phyloP scores from a whole-genome alignment of 2,797 vertebrate species.

The Aselliscus stoliczkanus region DNA sequence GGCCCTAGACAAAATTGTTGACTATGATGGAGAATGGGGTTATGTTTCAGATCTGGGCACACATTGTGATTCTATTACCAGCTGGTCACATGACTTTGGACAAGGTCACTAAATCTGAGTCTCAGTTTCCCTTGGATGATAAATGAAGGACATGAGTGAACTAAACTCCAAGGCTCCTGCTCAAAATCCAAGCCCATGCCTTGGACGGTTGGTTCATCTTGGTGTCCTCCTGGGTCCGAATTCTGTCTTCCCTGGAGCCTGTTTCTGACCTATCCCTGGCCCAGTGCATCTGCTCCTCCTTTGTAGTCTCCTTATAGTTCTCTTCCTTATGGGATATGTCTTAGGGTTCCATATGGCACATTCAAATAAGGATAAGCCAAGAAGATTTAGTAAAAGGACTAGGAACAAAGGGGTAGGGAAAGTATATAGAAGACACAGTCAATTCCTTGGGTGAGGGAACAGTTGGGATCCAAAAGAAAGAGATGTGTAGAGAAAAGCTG shows the following conservation, averaged over 20 bases:
- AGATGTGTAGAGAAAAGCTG: not conserved
- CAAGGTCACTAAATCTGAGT: not conserved
- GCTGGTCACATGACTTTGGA: not conserved
- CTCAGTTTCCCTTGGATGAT: not conserved
- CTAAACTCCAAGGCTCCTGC: not conserved
- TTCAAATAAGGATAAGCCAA: not conserved
- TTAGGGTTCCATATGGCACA: not conserved
- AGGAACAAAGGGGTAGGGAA: not conserved
- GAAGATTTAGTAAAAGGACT: not conserved
- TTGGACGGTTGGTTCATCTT: not conserved
- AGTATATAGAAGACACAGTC: not conserved
- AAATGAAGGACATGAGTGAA: not conserved
- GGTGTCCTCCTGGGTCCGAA: not conserved
- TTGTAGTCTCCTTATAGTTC: not conserved
- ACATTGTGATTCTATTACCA: not conserved
- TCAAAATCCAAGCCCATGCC: not conserved
- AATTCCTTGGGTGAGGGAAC: not conserved
- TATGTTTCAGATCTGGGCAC: not conserved
- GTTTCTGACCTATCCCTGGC: not conserved
- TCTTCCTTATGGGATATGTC: not conserved
- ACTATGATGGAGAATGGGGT: not conserved
- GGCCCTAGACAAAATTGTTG: not conserved
- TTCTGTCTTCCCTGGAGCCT: not conserved
- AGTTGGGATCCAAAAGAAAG: not conserved
- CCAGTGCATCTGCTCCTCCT: not conserved